Conservation (phyloP, 2,888 invertebrate species). For the Fragum fragum region DNA sequence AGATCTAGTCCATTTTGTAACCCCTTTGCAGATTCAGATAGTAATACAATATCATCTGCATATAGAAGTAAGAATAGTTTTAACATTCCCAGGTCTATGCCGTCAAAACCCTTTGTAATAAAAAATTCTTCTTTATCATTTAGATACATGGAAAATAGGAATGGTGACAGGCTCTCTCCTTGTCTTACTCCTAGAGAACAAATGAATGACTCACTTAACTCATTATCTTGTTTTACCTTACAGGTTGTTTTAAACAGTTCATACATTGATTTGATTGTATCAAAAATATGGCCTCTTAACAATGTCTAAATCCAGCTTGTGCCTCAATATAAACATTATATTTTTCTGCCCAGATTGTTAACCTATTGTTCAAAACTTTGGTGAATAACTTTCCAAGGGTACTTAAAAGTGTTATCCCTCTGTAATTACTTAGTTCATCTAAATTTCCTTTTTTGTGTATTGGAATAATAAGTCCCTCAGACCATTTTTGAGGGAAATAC, state of each 20-base stretch:
- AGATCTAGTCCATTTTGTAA: slow-evolving; percentile 3
- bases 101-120: background rate
- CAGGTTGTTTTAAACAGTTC: background rate
- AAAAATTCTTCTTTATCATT: slow-evolving; percentile 25
- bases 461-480: slow-evolving; percentile 30
- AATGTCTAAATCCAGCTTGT: slow-evolving; percentile 11
- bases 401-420: slow-evolving; percentile 30
- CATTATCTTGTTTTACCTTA: background rate
- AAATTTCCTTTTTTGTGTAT: slow-evolving; percentile 29
- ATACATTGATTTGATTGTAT: background rate
- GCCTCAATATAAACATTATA: slow-evolving; percentile 20
- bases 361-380: slow-evolving; percentile 12
- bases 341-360: slow-evolving; percentile 19
- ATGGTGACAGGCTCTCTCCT: slow-evolving; percentile 30
- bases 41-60: too few species aligned
- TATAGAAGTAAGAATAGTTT: too few species aligned
- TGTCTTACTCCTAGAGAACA: slow-evolving; percentile 29
- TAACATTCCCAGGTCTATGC: slow-evolving; percentile 11
- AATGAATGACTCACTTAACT: background rate
- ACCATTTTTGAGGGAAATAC: slow-evolving; percentile 28
- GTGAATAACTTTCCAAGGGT: slow-evolving; percentile 22
- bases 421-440: slow-evolving; percentile 16
- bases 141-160: slow-evolving; percentile 22
- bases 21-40: background rate
- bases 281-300: background rate